Conservation (phyloP, 2,797 vertebrate genomes). For the Emydoidea blandingii region DNA sequence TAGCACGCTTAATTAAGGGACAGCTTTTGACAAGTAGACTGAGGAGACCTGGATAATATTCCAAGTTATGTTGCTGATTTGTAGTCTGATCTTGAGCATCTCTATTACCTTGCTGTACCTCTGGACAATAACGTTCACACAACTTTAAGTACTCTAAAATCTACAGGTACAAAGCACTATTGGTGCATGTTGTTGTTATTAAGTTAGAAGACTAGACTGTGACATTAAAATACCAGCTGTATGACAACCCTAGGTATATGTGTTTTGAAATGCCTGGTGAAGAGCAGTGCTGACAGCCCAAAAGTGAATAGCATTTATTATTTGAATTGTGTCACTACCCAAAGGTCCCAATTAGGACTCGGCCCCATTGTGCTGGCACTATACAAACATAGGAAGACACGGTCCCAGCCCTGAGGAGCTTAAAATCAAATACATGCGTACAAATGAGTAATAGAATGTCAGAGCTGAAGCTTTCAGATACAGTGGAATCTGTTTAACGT, state of each 20-base stretch:
- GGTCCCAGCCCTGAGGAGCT: neutral
- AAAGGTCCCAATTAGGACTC: neutral
- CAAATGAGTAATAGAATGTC: neutral
- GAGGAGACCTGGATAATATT: slow-evolving; percentile 15
- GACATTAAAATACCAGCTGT: neutral
- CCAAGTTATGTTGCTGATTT: slow-evolving; percentile 18
- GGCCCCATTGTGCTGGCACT: neutral
- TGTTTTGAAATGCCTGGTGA: neutral
- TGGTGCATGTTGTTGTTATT: neutral
- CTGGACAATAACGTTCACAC: neutral
- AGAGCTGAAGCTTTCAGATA: neutral
- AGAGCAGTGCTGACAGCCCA: neutral
- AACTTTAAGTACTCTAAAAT: neutral
- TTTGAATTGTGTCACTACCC: neutral
- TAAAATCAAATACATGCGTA: neutral
- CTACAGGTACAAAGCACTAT: neutral
- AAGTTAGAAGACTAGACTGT: neutral
- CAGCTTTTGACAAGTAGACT: neutral
- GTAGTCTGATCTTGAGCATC: neutral
- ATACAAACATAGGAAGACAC: neutral
- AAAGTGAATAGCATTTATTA: neutral
- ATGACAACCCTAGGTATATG: neutral
- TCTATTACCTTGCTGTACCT: neutral
- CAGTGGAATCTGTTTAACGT: neutral
- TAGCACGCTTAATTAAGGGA: slow-evolving; percentile 33